A percentile compares a stretch with the other conserved stretches of the same genome.
Conservation (phyloP, 2,888 invertebrate species). For the Acrocera orbiculus region DNA sequence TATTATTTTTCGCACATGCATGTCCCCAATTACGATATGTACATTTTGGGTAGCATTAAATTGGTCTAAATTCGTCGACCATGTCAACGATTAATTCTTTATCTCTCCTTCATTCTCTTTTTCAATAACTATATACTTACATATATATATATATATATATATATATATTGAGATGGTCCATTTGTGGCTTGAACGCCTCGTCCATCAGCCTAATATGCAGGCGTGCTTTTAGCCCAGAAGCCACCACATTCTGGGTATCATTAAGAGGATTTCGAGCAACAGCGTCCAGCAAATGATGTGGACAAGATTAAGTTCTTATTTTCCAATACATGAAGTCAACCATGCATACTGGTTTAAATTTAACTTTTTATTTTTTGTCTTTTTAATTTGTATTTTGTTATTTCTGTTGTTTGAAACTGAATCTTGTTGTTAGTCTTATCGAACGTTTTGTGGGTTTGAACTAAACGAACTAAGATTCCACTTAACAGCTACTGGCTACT, state of each 20-base stretch:
- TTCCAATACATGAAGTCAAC: constrained; percentile 6
- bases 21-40: constrained; percentile 7
- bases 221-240: too few species aligned
- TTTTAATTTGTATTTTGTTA: too few species aligned
- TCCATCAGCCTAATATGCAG: too few species aligned
- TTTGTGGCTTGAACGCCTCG: too few species aligned
- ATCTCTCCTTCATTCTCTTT: too few species aligned
- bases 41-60: constrained; percentile 7
- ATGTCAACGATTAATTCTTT: constrained; percentile 31
- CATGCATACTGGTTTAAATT: too few species aligned
- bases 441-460: constrained; percentile 4
- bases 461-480: constrained; percentile 8
- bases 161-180: background rate
- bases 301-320: constrained; percentile 9
- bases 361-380: too few species aligned
- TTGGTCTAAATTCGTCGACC: constrained; percentile 17
- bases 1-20: too few species aligned
- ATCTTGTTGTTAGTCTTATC: too few species aligned
- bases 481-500: constrained; percentile 10
- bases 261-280: too few species aligned
- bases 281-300: constrained; percentile 6
- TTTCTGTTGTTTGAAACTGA: too few species aligned
- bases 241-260: too few species aligned
- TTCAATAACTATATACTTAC: background rate
- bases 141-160: background rate